Evolutionary conservation across 2,113 vertebrate genomes (phyloP).

Genomic region (Corvus moneduloides): DNA sequence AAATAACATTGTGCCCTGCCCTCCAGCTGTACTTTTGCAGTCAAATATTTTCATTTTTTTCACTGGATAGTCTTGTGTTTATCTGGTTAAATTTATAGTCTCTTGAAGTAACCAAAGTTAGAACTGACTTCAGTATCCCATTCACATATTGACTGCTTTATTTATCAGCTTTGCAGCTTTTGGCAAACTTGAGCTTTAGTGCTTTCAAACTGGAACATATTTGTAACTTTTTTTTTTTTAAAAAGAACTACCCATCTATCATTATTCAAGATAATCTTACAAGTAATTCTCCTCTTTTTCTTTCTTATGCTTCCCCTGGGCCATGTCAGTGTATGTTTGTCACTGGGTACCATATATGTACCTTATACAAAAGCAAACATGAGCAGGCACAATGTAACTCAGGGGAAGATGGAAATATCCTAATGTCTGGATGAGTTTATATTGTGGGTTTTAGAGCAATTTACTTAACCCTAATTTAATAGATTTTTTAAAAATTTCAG

Average conservation of each 20-base stretch:
- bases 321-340: not conserved
- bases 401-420: not conserved
- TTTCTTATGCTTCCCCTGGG: not conserved
- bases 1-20: slow-evolving; percentile 34
- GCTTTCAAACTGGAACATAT: not conserved
- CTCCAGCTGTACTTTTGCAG: slow-evolving; percentile 27
- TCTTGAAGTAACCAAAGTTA: not conserved
- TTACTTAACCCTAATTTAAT: not conserved
- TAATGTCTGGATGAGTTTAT: not conserved
- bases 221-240: not conserved
- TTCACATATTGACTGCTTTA: slow-evolving; percentile 16
- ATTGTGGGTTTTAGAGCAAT: not conserved
- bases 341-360: accelerated
- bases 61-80: slow-evolving; percentile 14
- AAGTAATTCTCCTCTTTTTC: not conserved
- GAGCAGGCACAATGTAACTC: not conserved
- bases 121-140: not conserved
- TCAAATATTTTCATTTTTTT: slow-evolving; percentile 37
- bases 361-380: not conserved
- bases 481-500: not conserved
- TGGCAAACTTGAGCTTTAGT: not conserved
- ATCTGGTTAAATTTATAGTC: slow-evolving; percentile 47
- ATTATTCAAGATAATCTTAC: not conserved
- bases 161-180: not conserved
- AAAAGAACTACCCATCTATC: not conserved